Evolutionary conservation across 2,888 invertebrate genomes (phyloP), one percentile per base, ranked within the genome.

Genomic region (Eupithecia inturbata): DNA sequence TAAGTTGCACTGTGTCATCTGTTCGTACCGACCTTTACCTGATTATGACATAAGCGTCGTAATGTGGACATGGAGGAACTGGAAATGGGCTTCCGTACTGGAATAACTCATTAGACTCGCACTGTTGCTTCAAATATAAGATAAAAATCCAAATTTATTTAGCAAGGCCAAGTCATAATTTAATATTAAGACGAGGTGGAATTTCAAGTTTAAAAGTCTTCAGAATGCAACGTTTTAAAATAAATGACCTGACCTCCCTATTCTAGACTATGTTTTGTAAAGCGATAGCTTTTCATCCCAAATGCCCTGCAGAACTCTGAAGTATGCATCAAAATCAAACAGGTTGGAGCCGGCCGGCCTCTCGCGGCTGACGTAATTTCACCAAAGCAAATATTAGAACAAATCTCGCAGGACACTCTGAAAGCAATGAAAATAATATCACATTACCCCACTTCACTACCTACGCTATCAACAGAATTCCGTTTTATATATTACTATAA

Each of bases 261-360:
- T 49, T 62, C 73, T 49, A 73, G 69, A 22, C 71, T 41, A 49
- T 70, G 45, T 70, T 70, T 74, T 76, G 70, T 78, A 80, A 77
- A 80, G 79, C 78, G 76, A 73, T 75, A 75, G 82, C 85, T 85
- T 88, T 89, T 88, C 86, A 89, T 86, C 81, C 76, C 83, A 84
- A 86, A 82, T 83, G 82, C 83, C 83, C 83, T 80, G 80, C 82
- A 82, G 80, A 83, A 80, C 82, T 84, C 88, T 93, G 91, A 92
- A 93, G 86, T 92, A 94, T 94, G 92, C 93, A 94, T 92, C 91
- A 93, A 92, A 91, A 89, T 88, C 91, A 93, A 94, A 94, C 94
- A 94, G 87, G 89, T 88, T 86, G 88, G 88, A 87, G 82, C 85
- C 85, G 87, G 82, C 85, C 85, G 83, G 83, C 85, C 89, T 84